Base-by-base conservation (phyloP, 2,113 vertebrate species). In the Zosterops pallidus region DNA sequence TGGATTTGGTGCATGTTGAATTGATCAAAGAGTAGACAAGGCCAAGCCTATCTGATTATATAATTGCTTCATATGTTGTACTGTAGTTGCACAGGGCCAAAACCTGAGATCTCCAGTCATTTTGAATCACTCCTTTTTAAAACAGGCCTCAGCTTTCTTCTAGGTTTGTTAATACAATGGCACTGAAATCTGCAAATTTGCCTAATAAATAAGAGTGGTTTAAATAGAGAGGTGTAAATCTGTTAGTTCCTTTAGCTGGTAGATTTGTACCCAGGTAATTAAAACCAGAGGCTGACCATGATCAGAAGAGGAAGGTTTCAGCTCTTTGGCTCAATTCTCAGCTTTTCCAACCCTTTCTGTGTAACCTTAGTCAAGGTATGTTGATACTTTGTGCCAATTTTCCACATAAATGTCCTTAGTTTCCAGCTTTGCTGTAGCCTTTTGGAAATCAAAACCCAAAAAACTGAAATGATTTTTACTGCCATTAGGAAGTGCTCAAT, bases 31-130 rank as follows among this genome's bases (percentile, higher is more conserved):
- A 55, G 37, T 33, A 64, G 59, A 72, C 9, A 82, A 86, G 59
- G 33, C 62, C 75, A 93, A 95, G 55, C 35, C 70, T 72, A 91
- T 83, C 63, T 87, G 67, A 76, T 76, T 79, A 18, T 65, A 16
- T 57, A 82, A 71, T 55, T 71, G 49, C 52, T 91, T 94, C 59
- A 47, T 83, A 74, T 95, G 80, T 90, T 47, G 39, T 60, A 47
- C n/a, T 1, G 1, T 26, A 53, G 67, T 53, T 89, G 13, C 42
- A 65, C 2, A 35, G 37, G 62, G 25, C 50, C 74, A 87, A 62
- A 94, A 17, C 35, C 28, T 57, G 42, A 76, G n/a, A 50, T 86
- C 20, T 70, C 31, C 7, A 28, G 16, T 75, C 3, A 25, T 68
- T 91, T 85, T 72, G 31, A 26, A 56, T 60, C 39, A 19, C 31